Percentiles rank a stretch among this genome's conserved stretches.
Conservation (phyloP, 37 sponge, comb jelly and placozoan genomes). For the Cliona cf. orientalis region DNA sequence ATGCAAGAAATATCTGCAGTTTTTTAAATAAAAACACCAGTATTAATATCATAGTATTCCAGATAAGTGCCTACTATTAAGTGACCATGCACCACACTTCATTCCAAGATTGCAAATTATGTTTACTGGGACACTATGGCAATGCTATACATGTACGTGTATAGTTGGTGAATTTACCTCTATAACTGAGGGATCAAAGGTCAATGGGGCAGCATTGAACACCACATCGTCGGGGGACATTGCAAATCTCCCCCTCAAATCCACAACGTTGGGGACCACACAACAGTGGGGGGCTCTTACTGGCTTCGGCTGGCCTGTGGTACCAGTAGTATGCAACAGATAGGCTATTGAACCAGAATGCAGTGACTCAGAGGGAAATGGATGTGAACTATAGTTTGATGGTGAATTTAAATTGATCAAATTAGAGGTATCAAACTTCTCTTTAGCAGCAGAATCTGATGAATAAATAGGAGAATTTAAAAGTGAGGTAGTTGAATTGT, state of each 20-base stretch:
- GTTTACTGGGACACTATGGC: not conserved
- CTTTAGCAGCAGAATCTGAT: no score
- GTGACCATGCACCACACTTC: not conserved
- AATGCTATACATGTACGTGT: no score
- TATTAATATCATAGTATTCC: not conserved
- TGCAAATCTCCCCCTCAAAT: constrained; percentile 65
- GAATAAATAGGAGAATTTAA: no score
- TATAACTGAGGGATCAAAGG: constrained; percentile 95
- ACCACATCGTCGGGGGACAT: constrained; percentile 58
- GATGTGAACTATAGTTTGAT: no score
- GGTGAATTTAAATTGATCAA: no score
- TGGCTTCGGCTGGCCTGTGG: constrained; percentile 68
- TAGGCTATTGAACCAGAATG: constrained; percentile 53
- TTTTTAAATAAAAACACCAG: not conserved
- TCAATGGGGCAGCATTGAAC: constrained; percentile 92
- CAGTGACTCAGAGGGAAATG: constrained; percentile 11
- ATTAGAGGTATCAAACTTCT: no score
- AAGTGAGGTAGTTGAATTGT: no score
- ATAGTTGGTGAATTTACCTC: constrained; percentile 56
- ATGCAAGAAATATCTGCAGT: constrained; percentile 78
- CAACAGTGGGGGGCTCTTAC: constrained; percentile 89
- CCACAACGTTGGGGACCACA: constrained; percentile 88
- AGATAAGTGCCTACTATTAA: not conserved
- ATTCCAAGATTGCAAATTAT: not conserved
- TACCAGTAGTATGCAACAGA: constrained; percentile 85